Percentiles rank a stretch among this genome's conserved stretches.
phyloP scores from a whole-genome alignment of 2,113 vertebrate genomes.

The Pogonocichla stellata region DNA sequence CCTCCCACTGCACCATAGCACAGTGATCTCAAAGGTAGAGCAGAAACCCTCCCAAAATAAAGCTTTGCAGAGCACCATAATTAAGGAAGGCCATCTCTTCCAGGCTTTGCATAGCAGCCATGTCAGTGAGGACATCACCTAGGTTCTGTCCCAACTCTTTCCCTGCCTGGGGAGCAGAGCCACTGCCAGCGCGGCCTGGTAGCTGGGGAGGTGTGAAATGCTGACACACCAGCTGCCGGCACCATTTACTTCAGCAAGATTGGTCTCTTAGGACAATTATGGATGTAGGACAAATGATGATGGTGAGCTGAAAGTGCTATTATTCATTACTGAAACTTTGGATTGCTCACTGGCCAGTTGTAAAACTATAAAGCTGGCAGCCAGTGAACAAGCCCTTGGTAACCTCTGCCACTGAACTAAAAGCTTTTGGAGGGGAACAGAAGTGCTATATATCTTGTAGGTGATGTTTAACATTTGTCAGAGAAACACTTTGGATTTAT shows the following conservation, averaged over 20 bases:
- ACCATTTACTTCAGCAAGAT: constrained; percentile 60
- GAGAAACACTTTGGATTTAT: constrained; percentile 74
- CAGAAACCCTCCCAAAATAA: not conserved
- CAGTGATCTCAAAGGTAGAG: not conserved
- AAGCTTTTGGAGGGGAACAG: constrained; percentile 74
- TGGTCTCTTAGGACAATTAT: constrained; percentile 74
- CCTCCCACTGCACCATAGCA: accelerated
- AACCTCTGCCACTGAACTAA: constrained; percentile 78
- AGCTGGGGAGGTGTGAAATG: constrained; percentile 70
- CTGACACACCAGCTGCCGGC: constrained; percentile 72
- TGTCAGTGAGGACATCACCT: not conserved
- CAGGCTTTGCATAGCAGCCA: not conserved
- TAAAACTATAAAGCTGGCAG: constrained; percentile 58
- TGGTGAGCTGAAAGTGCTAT: constrained; percentile 72
- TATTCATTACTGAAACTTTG: constrained; percentile 67
- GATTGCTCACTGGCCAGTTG: constrained; percentile 59
- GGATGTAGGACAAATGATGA: constrained; percentile 77
- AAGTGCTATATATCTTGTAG: constrained; percentile 75
- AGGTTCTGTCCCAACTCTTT: not conserved
- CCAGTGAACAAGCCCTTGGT: constrained; percentile 34
- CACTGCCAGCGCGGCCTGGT: not conserved
- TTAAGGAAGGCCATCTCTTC: not conserved
- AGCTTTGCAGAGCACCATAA: not conserved
- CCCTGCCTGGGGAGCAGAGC: not conserved
- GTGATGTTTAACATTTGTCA: constrained; percentile 77